These are phyloP conservation scores for Pseudonaja textilis DNA, from an alignment of 2,113 vertebrate genomes.

Conservation along the genomic window DNA sequence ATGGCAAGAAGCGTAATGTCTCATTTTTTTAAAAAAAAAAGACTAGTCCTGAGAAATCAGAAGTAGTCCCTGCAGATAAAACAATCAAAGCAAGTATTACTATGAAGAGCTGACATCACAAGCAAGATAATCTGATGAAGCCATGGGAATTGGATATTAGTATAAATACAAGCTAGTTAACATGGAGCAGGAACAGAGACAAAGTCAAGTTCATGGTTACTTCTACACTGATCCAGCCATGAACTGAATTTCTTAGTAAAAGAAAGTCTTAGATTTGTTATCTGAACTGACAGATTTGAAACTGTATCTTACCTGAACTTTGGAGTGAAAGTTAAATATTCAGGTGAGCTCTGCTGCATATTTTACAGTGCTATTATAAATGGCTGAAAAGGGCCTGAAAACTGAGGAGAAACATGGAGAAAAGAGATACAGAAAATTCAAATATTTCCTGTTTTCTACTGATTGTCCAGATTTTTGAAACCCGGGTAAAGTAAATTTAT, in stretches of 20 bases:
- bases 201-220: background rate
- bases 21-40: background rate
- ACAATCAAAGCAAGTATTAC: background rate
- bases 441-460: background rate
- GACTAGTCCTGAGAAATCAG: background rate
- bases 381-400: background rate
- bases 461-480: background rate
- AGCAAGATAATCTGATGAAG: background rate
- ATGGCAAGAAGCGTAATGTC: background rate
- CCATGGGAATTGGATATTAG: background rate
- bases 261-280: background rate
- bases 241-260: background rate
- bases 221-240: background rate
- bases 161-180: background rate
- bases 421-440: background rate
- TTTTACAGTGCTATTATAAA: background rate
- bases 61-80: no score
- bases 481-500: background rate
- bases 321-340: background rate
- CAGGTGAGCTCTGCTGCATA: background rate
- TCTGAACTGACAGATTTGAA: background rate
- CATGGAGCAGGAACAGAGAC: background rate
- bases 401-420: background rate
- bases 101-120: background rate
- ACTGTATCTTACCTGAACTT: background rate